These are phyloP conservation scores for Nerophis ophidion DNA, from an alignment of 2,113 vertebrate species.

Conservation along the genomic window DNA sequence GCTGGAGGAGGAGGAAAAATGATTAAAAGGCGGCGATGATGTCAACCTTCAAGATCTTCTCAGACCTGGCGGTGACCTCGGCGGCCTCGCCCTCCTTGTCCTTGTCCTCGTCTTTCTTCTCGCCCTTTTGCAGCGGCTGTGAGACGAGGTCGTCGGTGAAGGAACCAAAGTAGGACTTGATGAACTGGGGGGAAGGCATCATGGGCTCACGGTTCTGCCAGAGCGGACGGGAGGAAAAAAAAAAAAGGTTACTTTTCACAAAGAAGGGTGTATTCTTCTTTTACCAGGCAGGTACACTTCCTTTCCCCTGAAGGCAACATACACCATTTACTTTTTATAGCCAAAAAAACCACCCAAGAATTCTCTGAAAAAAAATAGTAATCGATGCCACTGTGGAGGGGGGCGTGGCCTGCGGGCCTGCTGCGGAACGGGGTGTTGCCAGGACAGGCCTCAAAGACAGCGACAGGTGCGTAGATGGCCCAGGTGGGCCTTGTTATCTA, in stretches of 20 bases:
- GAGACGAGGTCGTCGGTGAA: constrained; percentile 99
- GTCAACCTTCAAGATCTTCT: not conserved
- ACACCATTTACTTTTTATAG: too few relatives aligned
- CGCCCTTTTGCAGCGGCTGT: constrained; percentile 93
- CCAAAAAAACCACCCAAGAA: too few relatives aligned
- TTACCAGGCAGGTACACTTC: not conserved
- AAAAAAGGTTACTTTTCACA: not conserved
- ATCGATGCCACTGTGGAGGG: too few relatives aligned
- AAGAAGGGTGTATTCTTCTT: not conserved
- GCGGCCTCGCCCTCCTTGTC: constrained; percentile 94
- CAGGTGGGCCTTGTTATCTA: too few relatives aligned
- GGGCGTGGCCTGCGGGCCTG: too few relatives aligned
- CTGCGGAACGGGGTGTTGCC: too few relatives aligned
- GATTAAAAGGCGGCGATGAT: not conserved
- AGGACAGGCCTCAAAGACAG: too few relatives aligned
- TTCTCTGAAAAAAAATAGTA: too few relatives aligned
- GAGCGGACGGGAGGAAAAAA: not conserved
- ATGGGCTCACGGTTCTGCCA: constrained; percentile 93
- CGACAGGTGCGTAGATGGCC: too few relatives aligned
- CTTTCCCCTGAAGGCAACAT: too few relatives aligned
- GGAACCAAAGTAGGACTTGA: constrained; percentile 98
- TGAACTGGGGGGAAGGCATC: constrained; percentile 99
- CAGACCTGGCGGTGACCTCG: constrained; percentile 87
- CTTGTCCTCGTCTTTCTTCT: constrained; percentile 98
- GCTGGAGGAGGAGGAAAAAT: constrained; percentile 38